Conservation (phyloP, 2,888 invertebrate genomes). For the Mesochorus sp. region DNA sequence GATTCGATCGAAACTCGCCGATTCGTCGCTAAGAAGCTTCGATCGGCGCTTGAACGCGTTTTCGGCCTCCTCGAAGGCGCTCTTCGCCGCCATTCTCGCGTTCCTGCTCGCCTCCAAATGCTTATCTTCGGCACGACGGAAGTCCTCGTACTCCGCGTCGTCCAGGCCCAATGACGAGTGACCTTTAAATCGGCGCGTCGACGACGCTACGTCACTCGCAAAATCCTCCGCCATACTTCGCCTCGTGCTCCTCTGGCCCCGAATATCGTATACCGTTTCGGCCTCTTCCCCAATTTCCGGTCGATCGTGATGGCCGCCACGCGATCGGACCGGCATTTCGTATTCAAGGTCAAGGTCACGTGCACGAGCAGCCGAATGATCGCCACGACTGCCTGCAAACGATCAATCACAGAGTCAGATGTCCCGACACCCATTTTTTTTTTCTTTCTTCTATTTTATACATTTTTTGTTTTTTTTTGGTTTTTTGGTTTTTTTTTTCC, state of each 20-base stretch:
- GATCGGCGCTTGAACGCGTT: constrained; percentile 83
- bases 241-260: constrained; percentile 82
- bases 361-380: constrained; percentile 77
- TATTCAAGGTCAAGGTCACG: constrained; percentile 79
- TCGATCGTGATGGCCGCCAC: constrained; percentile 71
- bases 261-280: constrained; percentile 86
- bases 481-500: neutral
- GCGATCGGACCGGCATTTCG: constrained; percentile 71
- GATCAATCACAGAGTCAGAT: constrained; percentile 51
- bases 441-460: neutral
- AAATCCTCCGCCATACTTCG: constrained; percentile 78
- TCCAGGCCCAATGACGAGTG: constrained; percentile 85
- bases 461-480: constrained; percentile 1
- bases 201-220: constrained; percentile 82
- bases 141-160: constrained; percentile 83
- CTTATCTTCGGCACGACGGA: constrained; percentile 64
- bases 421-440: neutral
- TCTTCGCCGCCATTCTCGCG: constrained; percentile 65
- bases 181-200: constrained; percentile 82
- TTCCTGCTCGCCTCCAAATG: constrained; percentile 61
- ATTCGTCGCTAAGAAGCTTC: constrained; percentile 71
- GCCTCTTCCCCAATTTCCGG: too few relatives aligned
- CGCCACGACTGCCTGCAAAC: constrained; percentile 79
- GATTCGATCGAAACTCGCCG: constrained; percentile 74
- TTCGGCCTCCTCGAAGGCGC: constrained; percentile 83